These are phyloP conservation scores for Garra rufa DNA, from an alignment of 2,113 vertebrate genomes.

Conservation along the genomic window DNA sequence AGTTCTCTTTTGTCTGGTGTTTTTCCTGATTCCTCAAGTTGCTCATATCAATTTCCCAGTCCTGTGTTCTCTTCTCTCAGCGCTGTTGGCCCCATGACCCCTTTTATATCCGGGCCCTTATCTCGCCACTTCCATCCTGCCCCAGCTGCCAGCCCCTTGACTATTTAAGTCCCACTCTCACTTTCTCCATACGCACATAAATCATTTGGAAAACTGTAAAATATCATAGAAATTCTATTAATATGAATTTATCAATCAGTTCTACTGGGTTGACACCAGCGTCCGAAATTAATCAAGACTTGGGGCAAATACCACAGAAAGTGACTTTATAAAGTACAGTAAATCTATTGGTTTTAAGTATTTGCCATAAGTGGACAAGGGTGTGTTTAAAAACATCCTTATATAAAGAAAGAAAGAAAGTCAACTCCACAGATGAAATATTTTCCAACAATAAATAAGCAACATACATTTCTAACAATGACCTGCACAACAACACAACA, in stretches of 20 bases:
- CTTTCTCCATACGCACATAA: slow-evolving; percentile 10
- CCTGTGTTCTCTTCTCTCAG: slow-evolving; percentile 65
- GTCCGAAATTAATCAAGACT: neutral
- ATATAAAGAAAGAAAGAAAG: neutral
- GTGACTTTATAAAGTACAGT: neutral
- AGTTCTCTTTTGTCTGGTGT: neutral
- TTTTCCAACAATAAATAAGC: neutral
- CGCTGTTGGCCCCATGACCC: slow-evolving; percentile 69
- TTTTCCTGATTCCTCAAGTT: slow-evolving; percentile 23
- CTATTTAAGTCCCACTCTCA: slow-evolving; percentile 47
- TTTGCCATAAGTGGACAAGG: too few relatives aligned
- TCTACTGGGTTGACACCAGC: neutral
- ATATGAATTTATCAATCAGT: neutral
- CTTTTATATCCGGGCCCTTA: slow-evolving; percentile 71
- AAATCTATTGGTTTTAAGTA: too few relatives aligned
- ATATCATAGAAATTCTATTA: neutral
- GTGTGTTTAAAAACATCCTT: neutral
- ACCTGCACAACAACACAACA: neutral
- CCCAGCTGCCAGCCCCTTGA: slow-evolving; percentile 43
- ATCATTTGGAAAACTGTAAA: neutral
- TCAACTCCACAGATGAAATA: neutral
- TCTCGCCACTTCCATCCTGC: slow-evolving; percentile 64
- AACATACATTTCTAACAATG: neutral
- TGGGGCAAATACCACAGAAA: neutral
- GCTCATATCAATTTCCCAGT: slow-evolving; percentile 66